Conservation (phyloP, 1,140 invertebrate genomes). For the Coenobita brevimanus region DNA sequence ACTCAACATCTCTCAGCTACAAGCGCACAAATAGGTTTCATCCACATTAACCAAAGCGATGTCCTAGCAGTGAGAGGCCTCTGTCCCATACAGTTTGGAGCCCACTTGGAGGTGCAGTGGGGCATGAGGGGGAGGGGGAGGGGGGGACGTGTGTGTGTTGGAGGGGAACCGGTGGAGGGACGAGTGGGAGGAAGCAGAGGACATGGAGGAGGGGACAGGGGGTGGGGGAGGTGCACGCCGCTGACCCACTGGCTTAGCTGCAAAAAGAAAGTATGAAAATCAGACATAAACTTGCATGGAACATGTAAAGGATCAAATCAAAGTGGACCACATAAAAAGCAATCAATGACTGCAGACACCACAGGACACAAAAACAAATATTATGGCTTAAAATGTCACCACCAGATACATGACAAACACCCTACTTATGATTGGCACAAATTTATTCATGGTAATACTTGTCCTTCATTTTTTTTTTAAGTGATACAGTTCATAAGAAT, state of each 20-base stretch:
- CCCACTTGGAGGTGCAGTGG: slow-evolving; percentile 65
- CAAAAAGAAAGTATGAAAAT: slow-evolving; percentile 27
- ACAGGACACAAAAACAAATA: too few relatives aligned
- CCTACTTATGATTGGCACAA: too few relatives aligned
- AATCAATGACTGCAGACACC: too few relatives aligned
- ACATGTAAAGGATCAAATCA: background rate
- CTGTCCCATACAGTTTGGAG: slow-evolving; percentile 61
- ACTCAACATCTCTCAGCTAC: too few relatives aligned
- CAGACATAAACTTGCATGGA: background rate
- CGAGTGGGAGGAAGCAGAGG: slow-evolving; percentile 24
- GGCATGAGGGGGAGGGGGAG: slow-evolving; percentile 66
- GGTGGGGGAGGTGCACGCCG: slow-evolving; percentile 49
- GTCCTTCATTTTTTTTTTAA: too few relatives aligned
- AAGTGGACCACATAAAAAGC: background rate
- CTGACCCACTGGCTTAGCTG: slow-evolving; percentile 52
- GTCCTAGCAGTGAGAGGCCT: slow-evolving; percentile 68
- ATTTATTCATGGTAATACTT: too few relatives aligned
- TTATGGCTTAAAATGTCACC: too few relatives aligned
- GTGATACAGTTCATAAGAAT: too few relatives aligned
- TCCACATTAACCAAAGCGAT: background rate
- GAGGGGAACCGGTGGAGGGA: slow-evolving; percentile 23
- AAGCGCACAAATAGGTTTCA: too few relatives aligned
- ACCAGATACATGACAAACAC: too few relatives aligned
- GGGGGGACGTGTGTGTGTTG: slow-evolving; percentile 40
- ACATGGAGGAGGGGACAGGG: slow-evolving; percentile 8